Evolutionary conservation across 2,797 vertebrate species (phyloP).

Genomic region (Coilia nasus): DNA sequence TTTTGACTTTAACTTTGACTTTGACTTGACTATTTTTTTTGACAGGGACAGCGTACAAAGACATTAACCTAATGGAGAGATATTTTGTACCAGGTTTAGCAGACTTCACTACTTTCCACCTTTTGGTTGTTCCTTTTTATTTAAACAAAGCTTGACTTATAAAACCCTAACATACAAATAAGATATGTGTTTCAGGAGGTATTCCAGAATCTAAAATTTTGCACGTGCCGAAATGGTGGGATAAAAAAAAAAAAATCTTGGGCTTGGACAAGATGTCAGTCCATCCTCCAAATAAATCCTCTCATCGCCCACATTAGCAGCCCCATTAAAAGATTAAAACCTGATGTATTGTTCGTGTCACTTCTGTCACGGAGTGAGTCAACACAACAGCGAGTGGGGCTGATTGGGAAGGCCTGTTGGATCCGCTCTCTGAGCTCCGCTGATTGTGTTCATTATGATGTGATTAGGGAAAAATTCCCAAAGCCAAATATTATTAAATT

Average conservation of each 20-base stretch:
- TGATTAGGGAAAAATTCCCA: constrained; percentile 33
- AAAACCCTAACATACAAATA: neutral
- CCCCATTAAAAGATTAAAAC: constrained; percentile 28
- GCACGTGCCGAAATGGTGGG: constrained; percentile 30
- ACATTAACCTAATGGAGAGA: no score
- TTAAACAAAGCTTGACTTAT: neutral
- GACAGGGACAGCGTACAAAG: no score
- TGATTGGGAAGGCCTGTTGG: constrained; percentile 16
- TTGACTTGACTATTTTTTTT: no score
- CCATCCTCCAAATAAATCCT: constrained; percentile 16
- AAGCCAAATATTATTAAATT: constrained; percentile 39
- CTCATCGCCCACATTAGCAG: constrained; percentile 3
- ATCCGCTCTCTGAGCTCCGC: neutral
- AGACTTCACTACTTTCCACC: no score
- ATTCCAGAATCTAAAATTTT: constrained; percentile 34
- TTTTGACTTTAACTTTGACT: no score
- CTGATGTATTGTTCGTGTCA: constrained; percentile 22
- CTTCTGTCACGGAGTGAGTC: constrained; percentile 11
- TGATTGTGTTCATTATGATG: constrained; percentile 13
- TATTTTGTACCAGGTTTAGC: no score
- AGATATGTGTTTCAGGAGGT: neutral
- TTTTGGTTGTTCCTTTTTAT: no score
- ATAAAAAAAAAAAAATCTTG: constrained; percentile 1
- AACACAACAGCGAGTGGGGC: neutral
- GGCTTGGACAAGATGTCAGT: constrained; percentile 11